phyloP scores from a whole-genome alignment of 2,888 invertebrate genomes.

The Mechanitis messenoides region DNA sequence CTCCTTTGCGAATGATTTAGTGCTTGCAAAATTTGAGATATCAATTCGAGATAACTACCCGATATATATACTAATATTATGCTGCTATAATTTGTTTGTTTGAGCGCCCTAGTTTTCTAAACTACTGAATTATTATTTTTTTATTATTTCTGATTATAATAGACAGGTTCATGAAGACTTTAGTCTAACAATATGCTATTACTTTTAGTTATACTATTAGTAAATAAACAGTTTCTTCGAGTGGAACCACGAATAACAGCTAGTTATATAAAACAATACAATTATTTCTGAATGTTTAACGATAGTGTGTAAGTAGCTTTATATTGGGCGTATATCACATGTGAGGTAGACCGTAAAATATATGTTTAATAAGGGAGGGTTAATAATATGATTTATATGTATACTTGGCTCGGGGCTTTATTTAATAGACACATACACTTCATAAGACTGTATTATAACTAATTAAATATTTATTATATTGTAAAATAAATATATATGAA shows the following conservation, averaged over 20 bases:
- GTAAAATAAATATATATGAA: no score
- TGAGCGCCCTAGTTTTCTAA: background rate
- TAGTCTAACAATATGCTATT: no score
- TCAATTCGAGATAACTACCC: background rate
- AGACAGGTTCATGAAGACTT: no score
- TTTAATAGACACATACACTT: constrained; percentile 55
- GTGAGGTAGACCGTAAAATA: constrained; percentile 63
- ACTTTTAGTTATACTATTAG: no score
- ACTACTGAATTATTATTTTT: no score
- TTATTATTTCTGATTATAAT: no score
- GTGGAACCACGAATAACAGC: no score
- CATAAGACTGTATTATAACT: constrained; percentile 37
- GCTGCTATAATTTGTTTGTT: background rate
- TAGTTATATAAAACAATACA: no score
- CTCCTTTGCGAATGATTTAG: constrained; percentile 2
- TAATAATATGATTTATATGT: constrained; percentile 73
- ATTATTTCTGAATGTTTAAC: background rate
- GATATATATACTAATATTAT: no score
- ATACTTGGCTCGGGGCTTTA: constrained; percentile 62
- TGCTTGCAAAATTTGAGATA: constrained; percentile 1
- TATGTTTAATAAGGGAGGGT: constrained; percentile 73
- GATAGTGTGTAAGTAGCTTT: constrained; percentile 35
- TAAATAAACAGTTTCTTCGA: no score
- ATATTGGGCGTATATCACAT: constrained; percentile 62
- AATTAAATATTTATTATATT: no score